phyloP scores from a whole-genome alignment of 2,113 vertebrate genomes.

The Corydoras maculifer region DNA sequence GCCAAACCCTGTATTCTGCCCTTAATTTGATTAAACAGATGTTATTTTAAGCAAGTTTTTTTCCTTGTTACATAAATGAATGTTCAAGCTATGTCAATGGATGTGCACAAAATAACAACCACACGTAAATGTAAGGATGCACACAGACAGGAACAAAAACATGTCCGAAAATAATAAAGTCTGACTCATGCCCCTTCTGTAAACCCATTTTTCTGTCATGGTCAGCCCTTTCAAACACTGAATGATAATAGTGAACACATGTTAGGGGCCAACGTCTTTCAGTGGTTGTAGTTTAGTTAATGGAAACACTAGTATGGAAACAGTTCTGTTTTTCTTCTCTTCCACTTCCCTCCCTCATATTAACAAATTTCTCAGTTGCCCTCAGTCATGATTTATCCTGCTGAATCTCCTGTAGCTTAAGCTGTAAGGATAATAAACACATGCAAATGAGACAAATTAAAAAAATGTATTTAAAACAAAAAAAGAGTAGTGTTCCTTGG shows the following conservation, averaged over 20 bases:
- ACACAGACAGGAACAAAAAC: neutral
- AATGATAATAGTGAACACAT: slow-evolving; percentile 62
- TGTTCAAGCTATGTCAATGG: too few relatives aligned
- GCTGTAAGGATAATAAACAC: slow-evolving; percentile 48
- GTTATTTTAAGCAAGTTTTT: too few relatives aligned
- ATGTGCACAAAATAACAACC: too few relatives aligned
- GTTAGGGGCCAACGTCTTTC: slow-evolving; percentile 58
- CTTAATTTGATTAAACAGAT: too few relatives aligned
- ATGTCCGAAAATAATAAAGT: slow-evolving; percentile 42
- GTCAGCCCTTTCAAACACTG: slow-evolving; percentile 46
- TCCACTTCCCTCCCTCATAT: slow-evolving; percentile 37
- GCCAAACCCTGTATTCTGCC: too few relatives aligned
- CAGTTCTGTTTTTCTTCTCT: slow-evolving; percentile 48
- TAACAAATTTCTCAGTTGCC: slow-evolving; percentile 48
- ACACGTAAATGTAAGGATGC: neutral
- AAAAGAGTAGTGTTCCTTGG: slow-evolving; percentile 1
- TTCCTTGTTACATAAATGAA: too few relatives aligned
- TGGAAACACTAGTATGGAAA: slow-evolving; percentile 61
- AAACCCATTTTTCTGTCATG: slow-evolving; percentile 48
- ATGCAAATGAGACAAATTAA: slow-evolving; percentile 43
- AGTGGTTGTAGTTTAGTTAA: slow-evolving; percentile 62
- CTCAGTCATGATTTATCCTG: slow-evolving; percentile 47
- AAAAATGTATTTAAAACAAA: slow-evolving; percentile 7
- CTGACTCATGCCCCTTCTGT: slow-evolving; percentile 38
- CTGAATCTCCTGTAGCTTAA: slow-evolving; percentile 37